Base-by-base conservation (phyloP, 2,888 invertebrate species). In the Hydrotaea diabolus region DNA sequence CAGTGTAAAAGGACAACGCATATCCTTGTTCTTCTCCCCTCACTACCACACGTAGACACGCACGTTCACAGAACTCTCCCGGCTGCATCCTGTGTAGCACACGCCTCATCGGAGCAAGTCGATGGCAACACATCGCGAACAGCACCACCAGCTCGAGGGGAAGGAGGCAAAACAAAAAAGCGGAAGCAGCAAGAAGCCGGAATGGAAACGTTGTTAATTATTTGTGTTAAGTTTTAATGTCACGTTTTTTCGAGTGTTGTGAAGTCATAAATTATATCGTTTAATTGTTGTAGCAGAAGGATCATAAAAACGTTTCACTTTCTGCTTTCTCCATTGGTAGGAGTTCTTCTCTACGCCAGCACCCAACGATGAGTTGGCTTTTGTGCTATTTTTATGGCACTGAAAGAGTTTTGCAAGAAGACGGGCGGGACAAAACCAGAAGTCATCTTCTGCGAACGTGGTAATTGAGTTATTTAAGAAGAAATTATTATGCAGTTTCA, bases 141-240 rank as follows among this genome's bases (percentile, higher is more conserved):
- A 7, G 31, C 31, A 31, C 2, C 7, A 7, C 31, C 31, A 31
- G n/a, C n/a, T n/a, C n/a, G n/a, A n/a, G n/a, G n/a, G n/a, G n/a
- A n/a, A n/a, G n/a, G 8, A 36, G 36, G n/a, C 31, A 31, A 31
- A 31, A 31, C 2, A 31, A 31, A 4, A 31, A 31, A 31, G 3
- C 31, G 31, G 31, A 2, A 31, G 31, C 31, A 31, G 49, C n/a
- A 49, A 49, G 49, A 49, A 49, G 39, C 49, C 17, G 11, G n/a
- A 9, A 66, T 43, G 19, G 43, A 43, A 69, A 43, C 43, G 46
- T 69, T 46, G 36, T 80, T 79, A 84, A 84, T 80, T 84, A 84
- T 84, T 75, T 84, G 80, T 46, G 57, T 84, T 75, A 75, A 80
- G 39, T 83, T 77, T 79, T 77, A 55, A 77, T 77, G 71, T 74